Base-by-base conservation (phyloP, 2,888 invertebrate species). In the Tricholauxania praeusta region DNA sequence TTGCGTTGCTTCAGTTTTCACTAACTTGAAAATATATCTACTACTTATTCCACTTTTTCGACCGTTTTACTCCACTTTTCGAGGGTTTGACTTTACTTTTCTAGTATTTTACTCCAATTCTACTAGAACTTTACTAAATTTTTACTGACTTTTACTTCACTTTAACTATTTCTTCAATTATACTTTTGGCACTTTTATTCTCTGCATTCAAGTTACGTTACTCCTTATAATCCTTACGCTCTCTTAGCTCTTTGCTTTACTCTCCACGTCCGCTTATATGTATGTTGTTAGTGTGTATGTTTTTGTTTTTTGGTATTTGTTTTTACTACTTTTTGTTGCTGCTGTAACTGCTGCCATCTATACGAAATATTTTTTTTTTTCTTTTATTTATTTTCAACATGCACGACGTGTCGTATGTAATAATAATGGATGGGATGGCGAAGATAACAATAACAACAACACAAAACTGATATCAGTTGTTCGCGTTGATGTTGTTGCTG, bases 331-430 rank as follows among this genome's bases (percentile, higher is more conserved):
- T 47, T 68, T 48, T 22, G 68, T 48, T 48, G 68, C 22, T 39
- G 10, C 48, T 59, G 55, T 59, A 19, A 47, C 59, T 22, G 28
- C 55, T 22, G 49, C 28, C 59, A n/a, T 47, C 49, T 59, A 68
- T 48, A 68, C 57, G 47, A 47, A 57, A 68, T 19, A 57, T 68
- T 48, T 57, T 68, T 17, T 57, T 55, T 28, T 19, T 12, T 67
- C 32, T 39, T 12, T 12, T 47, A 19, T 39, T 19, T 63, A 48
- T 8, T 14, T 52, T 32, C 17, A 12, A 51, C 49, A 15, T 19
- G 19, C 57, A 22, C 28, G 15, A 17, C 52, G 22, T 57, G 57
- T 28, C 28, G 22, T 19, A 17, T 57, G 22, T 57, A 12, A 12
- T 28, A 57, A 12, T 57, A 12, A 14, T 12, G 69, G 60, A 51